Base-by-base conservation (phyloP, 1,140 invertebrate genomes). In the Geopemphigus sp. region DNA sequence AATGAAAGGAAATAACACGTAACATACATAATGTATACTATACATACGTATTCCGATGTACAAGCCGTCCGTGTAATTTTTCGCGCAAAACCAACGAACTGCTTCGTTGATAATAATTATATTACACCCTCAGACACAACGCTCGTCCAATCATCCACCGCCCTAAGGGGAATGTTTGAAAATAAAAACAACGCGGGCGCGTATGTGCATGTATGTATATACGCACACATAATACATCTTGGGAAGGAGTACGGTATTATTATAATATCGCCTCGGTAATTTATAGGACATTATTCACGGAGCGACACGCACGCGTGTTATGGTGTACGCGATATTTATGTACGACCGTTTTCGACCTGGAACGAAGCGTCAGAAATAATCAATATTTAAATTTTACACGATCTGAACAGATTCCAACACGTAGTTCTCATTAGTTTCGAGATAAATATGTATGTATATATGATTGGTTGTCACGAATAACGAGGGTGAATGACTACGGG, bases 381-480 rank as follows among this genome's bases (percentile, higher is more conserved):
- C 63, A 66, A 66, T 66, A 66, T 11, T 39, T 29, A n/a, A 39
- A 66, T 22, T 39, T 39, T 39, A 22, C 32, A 66, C n/a, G n/a
- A 66, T 19, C 22, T 19, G 12, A 12, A 29, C 32, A 29, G 32
- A 66, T 45, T 66, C 19, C n/a, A 45, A 66, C 11, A 1, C 11
- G 4, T 66, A 45, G 11, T 45, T 45, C 11, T 39, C 32, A 66
- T 45, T 66, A 66, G 63, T 29, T 32, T 45, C n/a, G 32, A 39
- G 32, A 29, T n/a, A 22, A 64, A 39, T 14, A 24, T 24, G 24
- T 5, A 59, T 12, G 14, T 12, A 59, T 24, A 39, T 24, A 47
- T 47, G 39, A 47, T 39, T 15, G 64, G 39, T 68, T 14, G 39
- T 47, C 39, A 68, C 64, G 11, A 68, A 68, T 68, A 68, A 68